Conservation (phyloP, 2,113 vertebrate genomes). For the Aphyosemion australe region DNA sequence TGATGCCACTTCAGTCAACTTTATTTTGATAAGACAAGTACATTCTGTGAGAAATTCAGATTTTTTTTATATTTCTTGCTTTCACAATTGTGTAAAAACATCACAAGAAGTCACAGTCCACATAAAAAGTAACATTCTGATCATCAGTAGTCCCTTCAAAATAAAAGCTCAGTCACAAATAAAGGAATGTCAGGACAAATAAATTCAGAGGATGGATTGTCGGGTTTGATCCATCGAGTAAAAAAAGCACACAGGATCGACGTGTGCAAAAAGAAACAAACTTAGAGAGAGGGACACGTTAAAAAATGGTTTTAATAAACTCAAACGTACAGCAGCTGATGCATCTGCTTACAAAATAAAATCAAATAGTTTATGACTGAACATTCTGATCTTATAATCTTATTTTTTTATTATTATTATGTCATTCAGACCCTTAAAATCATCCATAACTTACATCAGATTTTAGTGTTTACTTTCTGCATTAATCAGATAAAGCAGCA, state of each 20-base stretch:
- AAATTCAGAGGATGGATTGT: background rate
- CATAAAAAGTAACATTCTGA: constrained; percentile 42
- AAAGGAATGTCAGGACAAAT: background rate
- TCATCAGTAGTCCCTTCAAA: constrained; percentile 6
- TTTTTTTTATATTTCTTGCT: constrained; percentile 10
- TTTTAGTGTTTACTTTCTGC: background rate
- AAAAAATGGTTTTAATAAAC: no score
- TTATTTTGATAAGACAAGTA: constrained; percentile 6
- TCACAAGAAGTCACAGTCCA: background rate
- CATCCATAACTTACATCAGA: background rate
- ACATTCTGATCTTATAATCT: background rate
- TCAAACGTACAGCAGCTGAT: no score
- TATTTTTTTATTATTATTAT: background rate
- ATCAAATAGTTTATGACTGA: no score
- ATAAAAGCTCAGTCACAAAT: constrained; percentile 24
- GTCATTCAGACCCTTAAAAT: background rate
- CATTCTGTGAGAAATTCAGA: constrained; percentile 44
- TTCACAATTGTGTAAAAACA: background rate
- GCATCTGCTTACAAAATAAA: no score
- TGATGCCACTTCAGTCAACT: background rate
- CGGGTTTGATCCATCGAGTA: background rate
- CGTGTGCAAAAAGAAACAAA: constrained; percentile 18
- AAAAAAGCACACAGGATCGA: constrained; percentile 7
- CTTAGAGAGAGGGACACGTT: no score
- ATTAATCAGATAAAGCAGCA: constrained; percentile 2